Evolutionary conservation across 2,888 invertebrate species (phyloP), one percentile per base, ranked within the genome.

Genomic region (Kuschelorhynchus macadamiae): DNA sequence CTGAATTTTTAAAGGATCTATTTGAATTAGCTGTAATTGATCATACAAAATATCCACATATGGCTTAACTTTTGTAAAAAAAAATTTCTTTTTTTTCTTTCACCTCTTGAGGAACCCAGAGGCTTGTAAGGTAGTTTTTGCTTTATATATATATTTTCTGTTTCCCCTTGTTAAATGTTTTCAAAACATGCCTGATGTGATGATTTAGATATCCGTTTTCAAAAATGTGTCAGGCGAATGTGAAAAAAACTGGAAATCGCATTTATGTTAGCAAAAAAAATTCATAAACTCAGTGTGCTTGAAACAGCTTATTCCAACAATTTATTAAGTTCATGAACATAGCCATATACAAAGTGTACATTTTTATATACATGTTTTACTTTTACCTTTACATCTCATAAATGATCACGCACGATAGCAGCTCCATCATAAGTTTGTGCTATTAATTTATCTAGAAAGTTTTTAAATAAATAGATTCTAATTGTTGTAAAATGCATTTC

Each of bases 341-440:
- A 71, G 30, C 66, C 66, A 53, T 71, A 66, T 20, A 71, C 44
- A 59, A 66, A 71, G 53, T 71, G 60, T 8, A 68, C 62, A n/a
- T 61, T 46, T 25, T 44, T 20, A 36, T 69, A 69, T 25, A 14
- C 9, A 53, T 63, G 53, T 39, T 47, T 52, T 30, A 67, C 67
- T 55, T 59, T 69, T 12, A 55, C 46, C 9, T 67, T 36, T 9
- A 67, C 67, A n/a, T 63, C 66, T 25, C 60, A 21, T 42, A 53
- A 36, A 53, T 69, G 52, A 2, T 65, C 66, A 41, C 53, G 32
- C 66, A 69, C 66, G 12, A 69, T 62, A 3, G 46, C 46, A 21
- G 62, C 63, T 66, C 71, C 68, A 39, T 68, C 68, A 57, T 57
- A 9, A 21, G 21, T 8, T 20, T n/a, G 14, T 20, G 14, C 1